Conservation (phyloP, 2,797 vertebrate genomes). For the Pachyuromys duprasi region DNA sequence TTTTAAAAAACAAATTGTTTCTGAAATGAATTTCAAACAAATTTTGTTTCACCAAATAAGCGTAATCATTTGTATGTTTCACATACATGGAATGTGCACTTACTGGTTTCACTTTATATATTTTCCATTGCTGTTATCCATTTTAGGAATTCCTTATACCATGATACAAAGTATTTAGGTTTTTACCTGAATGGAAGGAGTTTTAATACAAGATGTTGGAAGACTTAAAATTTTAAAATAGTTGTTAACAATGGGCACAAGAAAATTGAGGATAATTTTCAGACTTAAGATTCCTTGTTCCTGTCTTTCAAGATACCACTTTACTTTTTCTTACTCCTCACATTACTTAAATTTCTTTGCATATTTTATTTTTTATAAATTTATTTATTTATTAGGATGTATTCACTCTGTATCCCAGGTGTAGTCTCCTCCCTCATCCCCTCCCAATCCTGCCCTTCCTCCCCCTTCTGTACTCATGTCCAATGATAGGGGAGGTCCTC, state of each 20-base stretch:
- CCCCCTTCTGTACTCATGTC: too few relatives aligned
- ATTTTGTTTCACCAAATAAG: constrained; percentile 65
- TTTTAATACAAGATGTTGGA: neutral
- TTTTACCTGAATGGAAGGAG: neutral
- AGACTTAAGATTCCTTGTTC: neutral
- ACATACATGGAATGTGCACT: constrained; percentile 39
- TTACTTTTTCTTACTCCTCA: constrained; percentile 17
- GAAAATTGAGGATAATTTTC: constrained; percentile 28
- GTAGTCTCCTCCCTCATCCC: too few relatives aligned
- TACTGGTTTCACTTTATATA: constrained; percentile 53
- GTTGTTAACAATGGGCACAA: neutral
- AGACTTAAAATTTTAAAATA: constrained; percentile 37
- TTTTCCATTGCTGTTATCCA: constrained; percentile 3
- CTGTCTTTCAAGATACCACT: neutral
- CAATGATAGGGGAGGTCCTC: too few relatives aligned
- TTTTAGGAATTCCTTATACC: constrained; percentile 7
- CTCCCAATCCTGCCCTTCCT: too few relatives aligned
- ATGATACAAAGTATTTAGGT: constrained; percentile 17
- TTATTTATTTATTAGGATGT: too few relatives aligned
- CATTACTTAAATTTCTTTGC: neutral
- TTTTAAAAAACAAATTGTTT: constrained; percentile 37
- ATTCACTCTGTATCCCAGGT: too few relatives aligned
- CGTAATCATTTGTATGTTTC: constrained; percentile 63
- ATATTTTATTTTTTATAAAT: too few relatives aligned
- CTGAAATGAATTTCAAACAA: constrained; percentile 71